Percentiles rank a stretch among this genome's conserved stretches.
phyloP scores from a whole-genome alignment of 2,888 invertebrate species.

The Eurois occulta region DNA sequence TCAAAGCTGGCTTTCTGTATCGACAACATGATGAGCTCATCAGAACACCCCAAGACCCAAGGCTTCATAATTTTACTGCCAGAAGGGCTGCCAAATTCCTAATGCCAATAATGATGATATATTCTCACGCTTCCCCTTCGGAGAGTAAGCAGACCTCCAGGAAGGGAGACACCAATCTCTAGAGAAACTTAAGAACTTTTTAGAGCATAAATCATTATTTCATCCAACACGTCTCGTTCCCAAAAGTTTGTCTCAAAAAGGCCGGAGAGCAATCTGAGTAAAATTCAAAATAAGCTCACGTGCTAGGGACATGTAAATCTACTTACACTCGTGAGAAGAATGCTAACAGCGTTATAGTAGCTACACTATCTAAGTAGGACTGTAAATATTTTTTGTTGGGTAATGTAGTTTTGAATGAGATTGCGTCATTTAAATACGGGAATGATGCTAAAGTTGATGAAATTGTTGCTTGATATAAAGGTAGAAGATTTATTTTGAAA shows the following conservation, averaged over 20 bases:
- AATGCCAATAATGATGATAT: conserved; percentile 53
- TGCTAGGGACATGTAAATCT: conserved; percentile 87
- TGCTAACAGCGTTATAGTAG: conserved; percentile 75
- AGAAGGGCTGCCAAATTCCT: not conserved
- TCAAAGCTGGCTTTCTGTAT: not conserved
- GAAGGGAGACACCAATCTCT: conserved; percentile 46
- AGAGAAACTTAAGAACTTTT: conserved; percentile 54
- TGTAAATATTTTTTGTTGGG: conserved; percentile 57
- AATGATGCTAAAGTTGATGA: conserved; percentile 1
- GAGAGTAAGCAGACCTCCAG: conserved; percentile 32
- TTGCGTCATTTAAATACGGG: conserved; percentile 22
- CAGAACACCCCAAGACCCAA: not conserved
- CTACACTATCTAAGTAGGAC: conserved; percentile 67
- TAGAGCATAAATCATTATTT: conserved; percentile 68
- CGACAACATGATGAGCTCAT: not conserved
- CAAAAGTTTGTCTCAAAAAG: conserved; percentile 66
- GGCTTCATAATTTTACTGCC: not conserved
- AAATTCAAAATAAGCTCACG: conserved; percentile 88
- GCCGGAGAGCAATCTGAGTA: conserved; percentile 77
- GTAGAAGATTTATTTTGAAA: not conserved
- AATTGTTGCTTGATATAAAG: not conserved
- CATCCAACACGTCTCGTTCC: conserved; percentile 65
- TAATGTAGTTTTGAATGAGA: conserved; percentile 48
- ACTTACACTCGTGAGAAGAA: conserved; percentile 83
- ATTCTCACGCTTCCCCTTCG: conserved; percentile 27